A percentile compares a stretch with the other conserved stretches of the same genome.
phyloP scores from a whole-genome alignment of 2,113 vertebrate species.

The Collichthys lucidus region DNA sequence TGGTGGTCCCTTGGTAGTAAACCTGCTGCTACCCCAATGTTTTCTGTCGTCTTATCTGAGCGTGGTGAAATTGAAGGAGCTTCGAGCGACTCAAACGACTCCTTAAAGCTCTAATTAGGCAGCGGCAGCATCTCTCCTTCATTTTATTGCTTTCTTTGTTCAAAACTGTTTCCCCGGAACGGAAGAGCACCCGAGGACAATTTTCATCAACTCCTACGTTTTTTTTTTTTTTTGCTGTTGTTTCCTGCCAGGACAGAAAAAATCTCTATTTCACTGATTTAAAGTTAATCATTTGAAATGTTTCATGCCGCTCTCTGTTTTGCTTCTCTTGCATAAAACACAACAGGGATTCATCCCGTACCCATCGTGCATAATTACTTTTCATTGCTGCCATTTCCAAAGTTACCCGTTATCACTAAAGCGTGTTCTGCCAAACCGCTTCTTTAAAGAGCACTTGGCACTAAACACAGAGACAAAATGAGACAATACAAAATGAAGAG shows the following conservation, averaged over 20 bases:
- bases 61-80: slow-evolving; percentile 46
- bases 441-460: background rate
- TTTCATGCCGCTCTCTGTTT: background rate
- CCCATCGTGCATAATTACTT: background rate
- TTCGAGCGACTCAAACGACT: slow-evolving; percentile 49
- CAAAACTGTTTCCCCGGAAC: slow-evolving; percentile 34
- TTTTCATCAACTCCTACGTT: slow-evolving; percentile 17
- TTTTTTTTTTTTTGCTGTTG: background rate
- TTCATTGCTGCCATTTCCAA: background rate
- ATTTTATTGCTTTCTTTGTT: slow-evolving; percentile 51
- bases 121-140: slow-evolving; percentile 27
- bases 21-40: slow-evolving; percentile 37
- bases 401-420: background rate
- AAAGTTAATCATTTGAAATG: background rate
- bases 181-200: slow-evolving; percentile 22
- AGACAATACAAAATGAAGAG: background rate
- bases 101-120: slow-evolving; percentile 59
- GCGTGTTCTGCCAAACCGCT: background rate
- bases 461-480: background rate
- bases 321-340: background rate
- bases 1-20: slow-evolving; percentile 43
- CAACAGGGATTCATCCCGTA: background rate
- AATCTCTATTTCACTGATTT: background rate
- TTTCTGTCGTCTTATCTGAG: slow-evolving; percentile 48
- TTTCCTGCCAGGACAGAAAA: background rate